Conservation (phyloP, 30 jellyfish, hydroid and myxozoan species). For the Nemopilema nomurai region DNA sequence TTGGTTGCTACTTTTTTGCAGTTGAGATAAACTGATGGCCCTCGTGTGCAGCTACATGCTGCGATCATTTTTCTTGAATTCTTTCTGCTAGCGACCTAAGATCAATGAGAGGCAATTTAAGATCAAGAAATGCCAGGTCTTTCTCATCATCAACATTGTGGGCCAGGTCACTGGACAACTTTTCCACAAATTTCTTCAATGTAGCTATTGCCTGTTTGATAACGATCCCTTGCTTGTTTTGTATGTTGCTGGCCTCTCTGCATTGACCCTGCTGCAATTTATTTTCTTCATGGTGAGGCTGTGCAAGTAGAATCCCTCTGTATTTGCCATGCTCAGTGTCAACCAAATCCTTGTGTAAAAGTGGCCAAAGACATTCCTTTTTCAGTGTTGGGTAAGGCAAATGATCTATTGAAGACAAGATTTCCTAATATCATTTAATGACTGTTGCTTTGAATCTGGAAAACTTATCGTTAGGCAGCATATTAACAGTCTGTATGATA, state of each 20-base stretch:
- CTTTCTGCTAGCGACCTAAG: conserved; percentile 13
- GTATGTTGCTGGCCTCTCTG: neutral
- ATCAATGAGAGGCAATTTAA: neutral
- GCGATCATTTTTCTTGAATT: neutral
- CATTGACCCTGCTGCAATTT: conserved; percentile 7
- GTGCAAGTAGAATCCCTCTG: conserved; percentile 14
- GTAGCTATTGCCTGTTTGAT: neutral
- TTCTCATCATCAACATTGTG: conserved; percentile 9
- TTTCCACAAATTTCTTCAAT: conserved; percentile 2
- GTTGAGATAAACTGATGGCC: conserved; percentile 3
- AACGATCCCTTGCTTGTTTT: neutral
- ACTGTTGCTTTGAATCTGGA: neutral
- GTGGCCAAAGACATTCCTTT: conserved; percentile 44
- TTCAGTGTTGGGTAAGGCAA: neutral
- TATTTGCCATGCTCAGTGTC: neutral
- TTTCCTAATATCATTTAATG: neutral
- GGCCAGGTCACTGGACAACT: conserved; percentile 16
- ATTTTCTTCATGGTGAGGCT: neutral
- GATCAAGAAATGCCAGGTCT: conserved; percentile 7
- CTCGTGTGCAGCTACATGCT: conserved; percentile 13
- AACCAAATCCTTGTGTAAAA: conserved; percentile 6
- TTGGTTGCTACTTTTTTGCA: conserved; percentile 9
- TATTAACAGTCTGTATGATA: conserved; percentile 18
- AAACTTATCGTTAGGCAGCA: conserved; percentile 20
- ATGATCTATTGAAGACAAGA: neutral